Evolutionary conservation across 2,113 vertebrate species (phyloP), one percentile per base, ranked within the genome.

Genomic region (Chrysochloris asiatica): DNA sequence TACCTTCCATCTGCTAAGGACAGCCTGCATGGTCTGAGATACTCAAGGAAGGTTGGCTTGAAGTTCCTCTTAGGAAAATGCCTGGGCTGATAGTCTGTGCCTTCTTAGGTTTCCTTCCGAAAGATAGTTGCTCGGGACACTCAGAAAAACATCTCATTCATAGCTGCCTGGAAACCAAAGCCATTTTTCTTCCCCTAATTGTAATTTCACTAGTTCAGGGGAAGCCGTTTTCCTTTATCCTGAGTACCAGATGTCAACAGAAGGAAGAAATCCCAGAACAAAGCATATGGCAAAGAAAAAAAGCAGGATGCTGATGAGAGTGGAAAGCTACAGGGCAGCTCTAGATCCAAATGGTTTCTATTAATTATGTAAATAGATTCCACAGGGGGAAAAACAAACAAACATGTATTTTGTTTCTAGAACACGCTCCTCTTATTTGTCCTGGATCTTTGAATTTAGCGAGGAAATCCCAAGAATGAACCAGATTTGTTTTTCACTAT

Each of bases 241-340:
- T 81, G 76, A 86, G 71, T 22, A 52, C 92, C 95, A 97, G 82
- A 95, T 93, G 91, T 95, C 5, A 0, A 11, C 21, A 80, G 75
- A 86, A 95, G 91, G 71, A 92, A 81, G 93, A 81, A 95, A 91
- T 90, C 93, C 95, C 0, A 19, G 76, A 80, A 86, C 86, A 52
- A 95, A 94, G 67, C 45, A 95, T 69, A 67, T 72, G 95, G 91
- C 87, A 45, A 6, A 69, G 56, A 56, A 36, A 50, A 67, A 38
- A 50, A 69, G 56, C 71, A 63, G 33, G 50, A 28, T n/a, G 77
- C 33, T 38, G 19, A 71, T 0, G 28, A n/a, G 22, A 85, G 45
- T 72, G 12, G 21, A 48, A 33, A 67, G 80, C 94, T 73, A 17
- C 7, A n/a, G 54, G 71, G 71, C 10, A 47, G 52, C 33, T 38